A percentile compares a stretch with the other conserved stretches of the same genome.
Evolutionary conservation across 2,797 vertebrate species (phyloP).

Genomic region (Garrulus glandarius): DNA sequence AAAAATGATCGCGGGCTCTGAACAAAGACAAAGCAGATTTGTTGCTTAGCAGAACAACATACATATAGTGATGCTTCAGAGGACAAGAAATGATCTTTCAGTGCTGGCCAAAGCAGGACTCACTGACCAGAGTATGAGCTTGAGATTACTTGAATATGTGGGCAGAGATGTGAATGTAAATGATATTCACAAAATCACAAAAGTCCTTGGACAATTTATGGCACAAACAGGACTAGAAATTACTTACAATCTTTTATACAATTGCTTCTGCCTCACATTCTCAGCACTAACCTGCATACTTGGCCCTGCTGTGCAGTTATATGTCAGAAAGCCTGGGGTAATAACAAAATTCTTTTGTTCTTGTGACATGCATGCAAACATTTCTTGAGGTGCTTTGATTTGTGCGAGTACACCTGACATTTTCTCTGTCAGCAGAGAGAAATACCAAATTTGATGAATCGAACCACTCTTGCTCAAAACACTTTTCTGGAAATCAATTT

Average conservation of each 20-base stretch:
- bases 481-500: conserved; percentile 49
- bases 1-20: neutral
- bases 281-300: neutral
- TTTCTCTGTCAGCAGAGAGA: conserved; percentile 28
- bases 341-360: conserved; percentile 31
- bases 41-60: neutral
- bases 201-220: neutral
- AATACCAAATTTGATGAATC: conserved; percentile 38
- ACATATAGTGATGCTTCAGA: neutral
- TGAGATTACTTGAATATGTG: neutral
- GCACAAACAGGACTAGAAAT: neutral
- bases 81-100: neutral
- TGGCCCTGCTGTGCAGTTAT: neutral
- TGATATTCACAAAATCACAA: conserved; percentile 27
- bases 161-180: neutral
- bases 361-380: neutral
- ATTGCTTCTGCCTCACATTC: neutral
- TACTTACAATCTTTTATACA: conserved; percentile 13
- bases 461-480: neutral
- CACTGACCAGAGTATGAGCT: neutral
- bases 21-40: neutral
- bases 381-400: conserved; percentile 12
- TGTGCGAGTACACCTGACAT: conserved; percentile 35
- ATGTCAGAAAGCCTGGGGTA: neutral
- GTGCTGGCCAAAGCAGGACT: neutral